A percentile compares a stretch with the other conserved stretches of the same genome.
Evolutionary conservation across 2,888 invertebrate genomes (phyloP).

Genomic region (Epinotia ramella): DNA sequence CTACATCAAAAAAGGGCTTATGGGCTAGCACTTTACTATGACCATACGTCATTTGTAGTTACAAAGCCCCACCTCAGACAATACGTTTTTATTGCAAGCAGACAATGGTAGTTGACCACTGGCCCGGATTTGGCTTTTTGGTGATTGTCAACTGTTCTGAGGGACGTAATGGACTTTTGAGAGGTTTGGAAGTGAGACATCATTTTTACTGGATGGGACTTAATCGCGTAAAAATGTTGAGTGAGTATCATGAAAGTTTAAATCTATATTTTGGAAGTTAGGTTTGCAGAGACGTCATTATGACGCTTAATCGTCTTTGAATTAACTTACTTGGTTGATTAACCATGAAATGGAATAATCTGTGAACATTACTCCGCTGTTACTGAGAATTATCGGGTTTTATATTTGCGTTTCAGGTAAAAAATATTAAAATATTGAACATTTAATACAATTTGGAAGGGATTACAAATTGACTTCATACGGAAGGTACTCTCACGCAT

Average conservation of each 20-base stretch:
- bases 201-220: no score
- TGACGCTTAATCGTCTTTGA: neutral
- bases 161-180: slow-evolving; percentile 10
- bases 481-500: neutral
- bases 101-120: slow-evolving; percentile 44
- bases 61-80: slow-evolving; percentile 58
- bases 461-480: neutral
- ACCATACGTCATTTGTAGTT: neutral
- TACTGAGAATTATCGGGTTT: neutral
- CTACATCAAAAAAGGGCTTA: neutral
- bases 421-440: neutral
- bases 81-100: slow-evolving; percentile 62
- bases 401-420: neutral
- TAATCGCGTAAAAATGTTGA: no score
- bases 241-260: no score
- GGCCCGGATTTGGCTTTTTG: slow-evolving; percentile 35
- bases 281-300: neutral
- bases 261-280: no score
- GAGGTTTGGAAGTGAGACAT: neutral
- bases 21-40: neutral
- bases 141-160: slow-evolving; percentile 19
- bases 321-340: neutral
- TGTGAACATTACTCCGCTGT: neutral
- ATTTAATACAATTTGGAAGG: neutral
- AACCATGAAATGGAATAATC: neutral